Evolutionary conservation across 2,888 invertebrate species (phyloP), one percentile per base, ranked within the genome.

Genomic region (Portevinia maculata): DNA sequence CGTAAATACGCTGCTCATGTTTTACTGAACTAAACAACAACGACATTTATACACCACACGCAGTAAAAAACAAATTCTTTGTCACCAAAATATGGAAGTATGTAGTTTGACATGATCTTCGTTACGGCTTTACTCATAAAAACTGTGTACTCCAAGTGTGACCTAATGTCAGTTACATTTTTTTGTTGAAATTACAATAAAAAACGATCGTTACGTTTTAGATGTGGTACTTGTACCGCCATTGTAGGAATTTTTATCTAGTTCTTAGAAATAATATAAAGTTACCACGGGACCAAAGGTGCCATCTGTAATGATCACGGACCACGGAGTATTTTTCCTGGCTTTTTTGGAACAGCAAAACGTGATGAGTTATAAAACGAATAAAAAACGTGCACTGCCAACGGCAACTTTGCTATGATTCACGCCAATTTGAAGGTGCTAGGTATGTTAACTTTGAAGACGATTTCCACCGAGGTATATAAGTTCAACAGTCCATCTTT

Each of bases 211-310:
- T 13, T 13, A 39, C 7, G 39, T n/a, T 34, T 34, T 34, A n/a
- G 34, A 34, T 34, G 34, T 0, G n/a, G 1, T 37, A 6, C 13
- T 13, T 3, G n/a, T 34, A 4, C n/a, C n/a, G n/a, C n/a, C n/a
- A n/a, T n/a, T n/a, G n/a, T n/a, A n/a, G n/a, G n/a, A 13, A 13
- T 37, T 15, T 19, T 28, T 9, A 11, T 39, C n/a, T n/a, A n/a
- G n/a, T 74, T 74, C 74, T 34, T 24, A 34, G 60, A 75, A 75
- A 59, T 67, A 44, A 75, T 53, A 21, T 37, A 60, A 39, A 30
- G 46, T 60, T 50, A 64, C 39, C 21, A 30, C 37, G 55, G 21
- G 62, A 24, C 32, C 50, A 52, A 53, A 69, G 60, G 46, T 69
- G 76, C 60, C 34, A 37, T 46, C 19, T 60, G 28, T 69, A 52